Conservation (phyloP, 2,888 invertebrate species). For the Aphelenchoides bicaudatus region DNA sequence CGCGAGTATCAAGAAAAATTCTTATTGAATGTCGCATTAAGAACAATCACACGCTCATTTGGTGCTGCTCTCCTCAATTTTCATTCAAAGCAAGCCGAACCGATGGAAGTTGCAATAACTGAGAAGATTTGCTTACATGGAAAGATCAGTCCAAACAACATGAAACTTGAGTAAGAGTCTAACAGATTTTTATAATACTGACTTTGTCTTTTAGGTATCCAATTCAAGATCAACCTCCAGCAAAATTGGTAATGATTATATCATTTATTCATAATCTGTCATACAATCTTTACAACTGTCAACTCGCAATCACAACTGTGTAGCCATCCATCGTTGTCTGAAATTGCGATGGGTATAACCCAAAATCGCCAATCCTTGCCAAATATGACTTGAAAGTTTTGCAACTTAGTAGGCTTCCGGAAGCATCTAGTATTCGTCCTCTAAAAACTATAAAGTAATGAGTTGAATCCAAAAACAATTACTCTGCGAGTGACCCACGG, state of each 20-base stretch:
- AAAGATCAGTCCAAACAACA: constrained; percentile 30
- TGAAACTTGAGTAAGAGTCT: constrained; percentile 29
- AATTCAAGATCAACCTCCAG: not conserved
- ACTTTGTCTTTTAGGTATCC: not conserved
- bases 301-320: not conserved
- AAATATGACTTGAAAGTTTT: constrained; percentile 1
- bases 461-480: not conserved
- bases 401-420: not conserved
- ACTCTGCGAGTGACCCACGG: not conserved
- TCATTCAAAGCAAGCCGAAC: constrained; percentile 66
- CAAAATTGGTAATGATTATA: constrained; percentile 2
- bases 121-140: constrained; percentile 33
- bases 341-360: not conserved
- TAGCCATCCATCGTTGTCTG: constrained; percentile 1
- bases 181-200: constrained; percentile 17
- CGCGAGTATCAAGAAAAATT: constrained; percentile 37
- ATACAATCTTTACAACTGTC: not conserved
- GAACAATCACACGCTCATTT: constrained; percentile 40
- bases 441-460: not conserved
- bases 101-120: constrained; percentile 24
- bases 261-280: no score
- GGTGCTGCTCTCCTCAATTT: constrained; percentile 45
- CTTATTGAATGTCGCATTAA: constrained; percentile 27
- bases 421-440: not conserved
- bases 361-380: not conserved